These are phyloP conservation scores for Stictocephala bisonia DNA, from an alignment of 2,888 invertebrate genomes.

Conservation along the genomic window DNA sequence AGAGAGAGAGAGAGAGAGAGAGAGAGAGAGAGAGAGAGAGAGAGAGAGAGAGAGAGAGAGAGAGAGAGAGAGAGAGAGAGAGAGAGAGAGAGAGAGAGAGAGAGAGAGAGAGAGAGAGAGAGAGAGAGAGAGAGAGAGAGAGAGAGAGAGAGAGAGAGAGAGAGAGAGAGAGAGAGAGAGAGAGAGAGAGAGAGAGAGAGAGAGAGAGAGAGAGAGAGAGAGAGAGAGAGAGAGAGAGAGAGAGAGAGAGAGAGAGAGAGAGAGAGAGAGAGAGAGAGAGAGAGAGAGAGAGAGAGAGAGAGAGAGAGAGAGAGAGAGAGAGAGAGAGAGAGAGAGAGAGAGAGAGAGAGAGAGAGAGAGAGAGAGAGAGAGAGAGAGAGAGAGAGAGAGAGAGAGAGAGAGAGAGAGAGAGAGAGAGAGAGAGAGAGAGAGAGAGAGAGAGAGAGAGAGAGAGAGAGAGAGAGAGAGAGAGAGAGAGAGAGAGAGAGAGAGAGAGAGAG, in stretches of 20 bases:
- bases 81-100: neutral
- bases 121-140: slow-evolving; percentile 5
- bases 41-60: neutral
- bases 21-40: neutral
- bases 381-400: neutral
- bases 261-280: slow-evolving; percentile 13
- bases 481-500: neutral
- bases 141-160: neutral
- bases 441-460: neutral
- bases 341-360: neutral
- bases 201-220: slow-evolving; percentile 4
- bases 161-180: neutral
- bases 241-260: slow-evolving; percentile 20
- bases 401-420: neutral
- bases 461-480: neutral
- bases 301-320: slow-evolving; percentile 20
- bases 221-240: slow-evolving; percentile 15
- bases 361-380: slow-evolving; percentile 22
- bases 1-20: neutral
- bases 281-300: neutral
- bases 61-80: neutral
- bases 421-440: neutral
- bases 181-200: neutral
- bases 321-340: slow-evolving; percentile 20
- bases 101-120: neutral